phyloP scores from a whole-genome alignment of 2,888 invertebrate genomes.

The Diarsia brunnea region DNA sequence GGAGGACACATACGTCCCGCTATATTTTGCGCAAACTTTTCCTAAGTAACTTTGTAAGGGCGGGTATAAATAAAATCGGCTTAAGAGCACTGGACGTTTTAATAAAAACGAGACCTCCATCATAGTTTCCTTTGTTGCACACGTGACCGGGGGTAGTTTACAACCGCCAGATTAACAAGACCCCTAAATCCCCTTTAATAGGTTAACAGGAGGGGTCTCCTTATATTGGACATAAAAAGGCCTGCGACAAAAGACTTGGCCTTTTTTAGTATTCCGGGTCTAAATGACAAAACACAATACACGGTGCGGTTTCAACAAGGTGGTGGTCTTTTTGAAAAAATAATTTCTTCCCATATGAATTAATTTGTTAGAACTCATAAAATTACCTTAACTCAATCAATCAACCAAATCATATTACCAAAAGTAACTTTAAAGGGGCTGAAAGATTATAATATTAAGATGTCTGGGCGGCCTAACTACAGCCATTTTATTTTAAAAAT shows the following conservation, averaged over 20 bases:
- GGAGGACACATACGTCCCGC: constrained; percentile 41
- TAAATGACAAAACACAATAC: constrained; percentile 71
- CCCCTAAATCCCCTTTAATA: constrained; percentile 52
- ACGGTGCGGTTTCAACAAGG: constrained; percentile 63
- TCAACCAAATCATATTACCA: background rate
- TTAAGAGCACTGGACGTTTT: constrained; percentile 78
- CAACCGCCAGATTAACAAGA: constrained; percentile 70
- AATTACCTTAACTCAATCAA: background rate
- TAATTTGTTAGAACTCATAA: background rate
- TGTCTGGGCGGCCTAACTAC: too few species aligned
- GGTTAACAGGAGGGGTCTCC: constrained; percentile 57
- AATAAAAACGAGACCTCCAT: constrained; percentile 83
- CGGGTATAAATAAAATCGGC: constrained; percentile 79
- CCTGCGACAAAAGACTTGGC: constrained; percentile 71
- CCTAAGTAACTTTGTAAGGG: constrained; percentile 66
- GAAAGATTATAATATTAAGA: too few species aligned
- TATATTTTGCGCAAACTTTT: constrained; percentile 58
- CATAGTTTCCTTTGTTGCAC: constrained; percentile 82
- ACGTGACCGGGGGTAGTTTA: constrained; percentile 79
- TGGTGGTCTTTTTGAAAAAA: constrained; percentile 47
- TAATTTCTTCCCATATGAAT: constrained; percentile 15
- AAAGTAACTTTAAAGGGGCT: too few species aligned
- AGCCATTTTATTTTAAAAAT: too few species aligned
- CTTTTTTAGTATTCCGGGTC: constrained; percentile 72
- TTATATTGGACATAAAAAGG: constrained; percentile 65